These are phyloP conservation scores for Halocynthia roretzi DNA, from an alignment of 23 tunicate genomes.

Conservation along the genomic window DNA sequence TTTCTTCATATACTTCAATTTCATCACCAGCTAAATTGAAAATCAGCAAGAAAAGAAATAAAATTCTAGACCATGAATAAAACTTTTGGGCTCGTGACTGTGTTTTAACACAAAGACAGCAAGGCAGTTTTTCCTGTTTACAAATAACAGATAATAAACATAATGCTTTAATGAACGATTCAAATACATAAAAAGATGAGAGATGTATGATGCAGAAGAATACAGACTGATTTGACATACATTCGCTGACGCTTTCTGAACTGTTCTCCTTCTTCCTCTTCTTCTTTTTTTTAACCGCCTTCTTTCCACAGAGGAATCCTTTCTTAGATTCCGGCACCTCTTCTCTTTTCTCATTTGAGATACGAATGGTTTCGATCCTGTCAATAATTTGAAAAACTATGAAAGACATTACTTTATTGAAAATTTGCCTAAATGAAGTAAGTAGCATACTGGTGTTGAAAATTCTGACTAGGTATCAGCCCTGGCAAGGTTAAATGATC, in stretches of 20 bases:
- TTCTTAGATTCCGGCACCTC: slow-evolving; percentile 65
- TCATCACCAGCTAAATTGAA: slow-evolving; percentile 42
- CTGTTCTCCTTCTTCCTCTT: slow-evolving; percentile 11
- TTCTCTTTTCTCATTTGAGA: slow-evolving; percentile 46
- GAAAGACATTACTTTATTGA: background rate
- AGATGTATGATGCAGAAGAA: too few species aligned
- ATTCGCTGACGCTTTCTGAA: slow-evolving; percentile 1
- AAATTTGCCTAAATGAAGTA: slow-evolving; percentile 1
- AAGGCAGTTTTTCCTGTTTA: too few species aligned
- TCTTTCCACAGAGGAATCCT: slow-evolving; percentile 51
- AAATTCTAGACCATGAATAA: too few species aligned
- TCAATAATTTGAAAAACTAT: background rate
- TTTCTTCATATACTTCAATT: slow-evolving; percentile 83
- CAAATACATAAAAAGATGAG: too few species aligned
- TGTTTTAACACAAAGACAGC: too few species aligned
- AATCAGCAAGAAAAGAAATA: background rate
- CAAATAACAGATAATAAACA: too few species aligned
- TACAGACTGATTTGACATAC: background rate
- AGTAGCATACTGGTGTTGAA: slow-evolving; percentile 57
- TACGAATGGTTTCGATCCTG: slow-evolving; percentile 75
- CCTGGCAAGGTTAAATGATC: slow-evolving; percentile 91
- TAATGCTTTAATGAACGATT: too few species aligned
- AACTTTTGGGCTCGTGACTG: too few species aligned
- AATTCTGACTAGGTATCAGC: slow-evolving; percentile 70
- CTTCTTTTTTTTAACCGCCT: slow-evolving; percentile 40